A percentile compares a stretch with the other conserved stretches of the same genome.
These are phyloP conservation scores for Cyprinus carpio DNA, from an alignment of 2,113 vertebrate genomes.

Conservation along the genomic window DNA sequence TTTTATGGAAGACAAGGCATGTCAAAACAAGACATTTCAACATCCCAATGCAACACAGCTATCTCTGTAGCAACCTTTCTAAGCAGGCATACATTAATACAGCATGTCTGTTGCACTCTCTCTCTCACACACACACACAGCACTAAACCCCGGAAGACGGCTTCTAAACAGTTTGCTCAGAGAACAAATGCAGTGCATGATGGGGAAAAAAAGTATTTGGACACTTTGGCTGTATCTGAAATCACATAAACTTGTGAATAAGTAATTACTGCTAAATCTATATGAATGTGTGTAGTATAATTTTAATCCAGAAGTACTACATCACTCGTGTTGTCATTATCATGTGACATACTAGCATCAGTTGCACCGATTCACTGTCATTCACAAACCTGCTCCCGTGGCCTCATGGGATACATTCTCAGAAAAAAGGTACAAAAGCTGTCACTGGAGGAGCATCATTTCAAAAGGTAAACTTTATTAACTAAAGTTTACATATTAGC, in stretches of 20 bases:
- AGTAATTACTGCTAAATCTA: background rate
- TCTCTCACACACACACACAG: constrained; percentile 12
- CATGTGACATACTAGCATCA: no score
- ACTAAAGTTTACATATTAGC: background rate
- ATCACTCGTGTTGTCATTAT: no score
- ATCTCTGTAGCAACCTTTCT: constrained; percentile 20
- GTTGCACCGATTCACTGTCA: background rate
- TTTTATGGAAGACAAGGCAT: constrained; percentile 64
- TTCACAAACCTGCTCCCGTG: no score
- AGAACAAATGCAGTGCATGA: background rate
- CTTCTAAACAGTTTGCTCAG: background rate
- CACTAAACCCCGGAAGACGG: background rate
- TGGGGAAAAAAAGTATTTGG: background rate
- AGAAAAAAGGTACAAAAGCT: background rate
- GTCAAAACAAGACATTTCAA: constrained; percentile 75
- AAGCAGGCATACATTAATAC: constrained; percentile 37
- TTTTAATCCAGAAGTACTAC: background rate
- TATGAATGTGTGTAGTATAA: background rate
- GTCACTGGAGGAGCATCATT: background rate
- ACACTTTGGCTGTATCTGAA: background rate
- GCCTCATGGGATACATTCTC: no score
- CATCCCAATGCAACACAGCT: constrained; percentile 61
- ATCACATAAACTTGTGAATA: background rate
- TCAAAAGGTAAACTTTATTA: background rate
- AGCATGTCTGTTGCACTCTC: background rate